Conservation (phyloP, 2,797 vertebrate genomes). For the Gymnothorax reevesii region DNA sequence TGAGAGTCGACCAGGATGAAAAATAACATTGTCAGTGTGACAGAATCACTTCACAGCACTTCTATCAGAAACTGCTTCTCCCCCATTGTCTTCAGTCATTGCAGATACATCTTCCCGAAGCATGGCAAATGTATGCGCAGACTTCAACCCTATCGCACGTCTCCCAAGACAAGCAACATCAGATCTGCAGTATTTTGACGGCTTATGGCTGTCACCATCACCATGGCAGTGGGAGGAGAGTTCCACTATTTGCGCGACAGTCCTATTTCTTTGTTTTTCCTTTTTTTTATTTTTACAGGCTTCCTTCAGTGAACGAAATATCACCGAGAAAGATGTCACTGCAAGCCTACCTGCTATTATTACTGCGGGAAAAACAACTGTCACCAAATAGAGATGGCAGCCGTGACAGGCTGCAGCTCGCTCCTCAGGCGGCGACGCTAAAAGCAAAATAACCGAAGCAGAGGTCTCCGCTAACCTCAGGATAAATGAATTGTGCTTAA, state of each 20-base stretch:
- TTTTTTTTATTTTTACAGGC: constrained; percentile 47
- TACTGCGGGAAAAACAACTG: constrained; percentile 63
- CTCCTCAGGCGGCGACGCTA: constrained; percentile 41
- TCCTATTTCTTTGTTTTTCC: constrained; percentile 57
- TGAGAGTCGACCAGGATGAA: constrained; percentile 39
- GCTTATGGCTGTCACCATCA: constrained; percentile 56
- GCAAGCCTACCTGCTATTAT: constrained; percentile 50
- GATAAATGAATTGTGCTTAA: constrained; percentile 57
- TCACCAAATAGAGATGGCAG: constrained; percentile 51
- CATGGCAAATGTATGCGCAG: constrained; percentile 51
- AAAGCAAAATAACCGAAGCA: constrained; percentile 51
- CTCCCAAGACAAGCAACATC: constrained; percentile 54
- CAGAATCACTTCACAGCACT: constrained; percentile 25
- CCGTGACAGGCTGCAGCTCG: constrained; percentile 47
- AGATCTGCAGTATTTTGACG: constrained; percentile 47
- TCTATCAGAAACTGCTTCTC: constrained; percentile 46
- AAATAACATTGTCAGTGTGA: constrained; percentile 36
- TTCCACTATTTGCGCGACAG: constrained; percentile 23
- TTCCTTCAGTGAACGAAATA: constrained; percentile 64
- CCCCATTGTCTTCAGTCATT: constrained; percentile 36
- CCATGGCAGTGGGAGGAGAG: constrained; percentile 47
- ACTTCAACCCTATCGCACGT: constrained; percentile 47
- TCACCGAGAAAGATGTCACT: constrained; percentile 52
- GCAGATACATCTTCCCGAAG: constrained; percentile 40
- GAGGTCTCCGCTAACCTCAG: constrained; percentile 47